A percentile compares a stretch with the other conserved stretches of the same genome.
Conservation (phyloP, 2,797 vertebrate genomes). For the Loris lydekkerianus region DNA sequence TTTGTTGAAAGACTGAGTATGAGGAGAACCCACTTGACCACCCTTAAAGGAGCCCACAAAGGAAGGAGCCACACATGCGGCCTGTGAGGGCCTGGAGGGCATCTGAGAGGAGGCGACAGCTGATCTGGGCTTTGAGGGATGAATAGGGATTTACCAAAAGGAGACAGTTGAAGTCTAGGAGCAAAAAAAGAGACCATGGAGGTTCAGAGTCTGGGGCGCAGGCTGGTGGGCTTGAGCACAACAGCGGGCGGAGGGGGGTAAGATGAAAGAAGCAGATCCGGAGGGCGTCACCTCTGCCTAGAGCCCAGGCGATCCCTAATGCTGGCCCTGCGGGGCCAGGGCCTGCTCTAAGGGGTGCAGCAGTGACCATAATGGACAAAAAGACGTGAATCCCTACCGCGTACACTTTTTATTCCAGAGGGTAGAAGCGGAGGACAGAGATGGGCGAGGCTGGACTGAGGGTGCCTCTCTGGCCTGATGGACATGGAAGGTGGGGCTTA, state of each 20-base stretch:
- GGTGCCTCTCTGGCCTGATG: background rate
- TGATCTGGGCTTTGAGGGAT: background rate
- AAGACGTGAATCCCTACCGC: background rate
- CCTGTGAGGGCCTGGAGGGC: background rate
- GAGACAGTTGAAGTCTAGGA: background rate
- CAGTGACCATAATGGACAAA: background rate
- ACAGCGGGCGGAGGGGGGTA: background rate
- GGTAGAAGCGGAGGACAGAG: background rate
- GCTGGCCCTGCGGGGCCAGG: background rate
- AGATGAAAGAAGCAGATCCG: background rate
- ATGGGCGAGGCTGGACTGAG: background rate
- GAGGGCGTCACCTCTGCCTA: background rate
- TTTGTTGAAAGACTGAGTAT: background rate
- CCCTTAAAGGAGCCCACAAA: too few relatives aligned
- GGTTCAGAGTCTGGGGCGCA: fast-evolving
- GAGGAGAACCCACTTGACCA: too few relatives aligned
- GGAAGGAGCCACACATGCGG: background rate
- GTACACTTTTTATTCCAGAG: background rate
- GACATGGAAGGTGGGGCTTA: background rate
- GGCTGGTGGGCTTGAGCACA: background rate
- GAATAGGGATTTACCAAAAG: background rate
- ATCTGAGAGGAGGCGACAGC: background rate
- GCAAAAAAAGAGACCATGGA: background rate
- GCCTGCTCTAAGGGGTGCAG: background rate
- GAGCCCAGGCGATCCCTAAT: background rate